These are phyloP conservation scores for Hydrolagus colliei DNA, from an alignment of 2,797 vertebrate genomes.

Conservation along the genomic window DNA sequence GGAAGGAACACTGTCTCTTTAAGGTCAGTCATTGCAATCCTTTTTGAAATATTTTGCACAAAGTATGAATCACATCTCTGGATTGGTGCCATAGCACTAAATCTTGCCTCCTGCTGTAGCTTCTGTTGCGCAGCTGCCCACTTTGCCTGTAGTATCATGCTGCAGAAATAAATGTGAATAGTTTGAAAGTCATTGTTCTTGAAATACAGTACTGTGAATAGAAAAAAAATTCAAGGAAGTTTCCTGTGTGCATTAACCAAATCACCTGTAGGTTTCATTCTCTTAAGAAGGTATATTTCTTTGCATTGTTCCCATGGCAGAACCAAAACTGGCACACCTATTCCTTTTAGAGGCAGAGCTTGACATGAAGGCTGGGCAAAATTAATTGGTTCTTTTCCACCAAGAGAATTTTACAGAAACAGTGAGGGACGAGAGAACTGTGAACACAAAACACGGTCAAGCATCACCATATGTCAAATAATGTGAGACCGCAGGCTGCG, in stretches of 20 bases:
- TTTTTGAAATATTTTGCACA: conserved; percentile 21
- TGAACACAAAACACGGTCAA: conserved; percentile 21
- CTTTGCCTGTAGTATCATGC: conserved; percentile 8
- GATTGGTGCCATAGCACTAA: conserved; percentile 18
- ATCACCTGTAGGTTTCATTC: neutral
- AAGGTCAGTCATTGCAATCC: neutral
- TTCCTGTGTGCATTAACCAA: neutral
- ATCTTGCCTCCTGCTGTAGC: conserved; percentile 28
- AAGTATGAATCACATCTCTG: conserved; percentile 20
- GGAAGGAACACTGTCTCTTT: neutral
- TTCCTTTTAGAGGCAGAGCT: neutral
- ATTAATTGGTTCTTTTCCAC: conserved; percentile 25
- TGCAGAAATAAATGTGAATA: conserved; percentile 14
- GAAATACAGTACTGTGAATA: neutral
- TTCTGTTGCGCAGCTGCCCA: conserved; percentile 29
- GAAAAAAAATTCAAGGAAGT: neutral
- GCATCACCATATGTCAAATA: conserved; percentile 28
- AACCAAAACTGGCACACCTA: neutral
- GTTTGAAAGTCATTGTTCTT: conserved; percentile 7
- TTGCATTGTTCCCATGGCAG: neutral
- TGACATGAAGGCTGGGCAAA: conserved; percentile 13
- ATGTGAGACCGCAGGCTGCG: conserved; percentile 2
- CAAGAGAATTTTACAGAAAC: conserved; percentile 23
- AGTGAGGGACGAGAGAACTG: conserved; percentile 8
- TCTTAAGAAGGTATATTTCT: neutral